A percentile compares a stretch with the other conserved stretches of the same genome.
Evolutionary conservation across 2,888 invertebrate species (phyloP).

Genomic region (Cheilosia variabilis): DNA sequence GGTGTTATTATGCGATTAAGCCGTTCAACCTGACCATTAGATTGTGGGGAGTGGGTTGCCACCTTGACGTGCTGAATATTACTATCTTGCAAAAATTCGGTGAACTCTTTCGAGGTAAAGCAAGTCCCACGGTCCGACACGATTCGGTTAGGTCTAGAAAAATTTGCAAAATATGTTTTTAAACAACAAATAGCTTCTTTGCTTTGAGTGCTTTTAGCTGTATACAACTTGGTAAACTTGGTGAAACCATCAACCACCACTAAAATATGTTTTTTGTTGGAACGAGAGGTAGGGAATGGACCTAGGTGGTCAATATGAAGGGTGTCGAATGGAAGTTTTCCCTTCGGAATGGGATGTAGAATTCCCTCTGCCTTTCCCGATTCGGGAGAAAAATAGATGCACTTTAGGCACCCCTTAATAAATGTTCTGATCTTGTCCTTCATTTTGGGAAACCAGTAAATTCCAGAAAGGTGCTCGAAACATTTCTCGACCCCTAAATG

Average conservation of each 20-base stretch:
- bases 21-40: too few species aligned
- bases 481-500: slow-evolving; percentile 79
- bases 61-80: too few species aligned
- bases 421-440: slow-evolving; percentile 50
- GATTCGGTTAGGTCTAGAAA: slow-evolving; percentile 25
- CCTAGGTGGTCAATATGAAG: slow-evolving; percentile 33
- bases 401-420: slow-evolving; percentile 43
- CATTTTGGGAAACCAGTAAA: slow-evolving; percentile 79
- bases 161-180: slow-evolving; percentile 24
- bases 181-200: slow-evolving; percentile 36
- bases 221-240: slow-evolving; percentile 36
- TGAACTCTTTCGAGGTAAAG: slow-evolving; percentile 49
- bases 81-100: slow-evolving; percentile 13
- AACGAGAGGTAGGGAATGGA: slow-evolving; percentile 53
- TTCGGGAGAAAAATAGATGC: slow-evolving; percentile 43
- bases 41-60: too few species aligned
- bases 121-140: slow-evolving; percentile 42
- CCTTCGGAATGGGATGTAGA: slow-evolving; percentile 77
- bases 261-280: slow-evolving; percentile 29
- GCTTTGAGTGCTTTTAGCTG: slow-evolving; percentile 32
- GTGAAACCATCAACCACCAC: slow-evolving; percentile 40
- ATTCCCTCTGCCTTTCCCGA: slow-evolving; percentile 74
- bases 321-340: slow-evolving; percentile 55
- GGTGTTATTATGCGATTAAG: too few species aligned
- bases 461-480: slow-evolving; percentile 58